Base-by-base conservation (phyloP, 2,888 invertebrate genomes). In the Thymelicus acteon region DNA sequence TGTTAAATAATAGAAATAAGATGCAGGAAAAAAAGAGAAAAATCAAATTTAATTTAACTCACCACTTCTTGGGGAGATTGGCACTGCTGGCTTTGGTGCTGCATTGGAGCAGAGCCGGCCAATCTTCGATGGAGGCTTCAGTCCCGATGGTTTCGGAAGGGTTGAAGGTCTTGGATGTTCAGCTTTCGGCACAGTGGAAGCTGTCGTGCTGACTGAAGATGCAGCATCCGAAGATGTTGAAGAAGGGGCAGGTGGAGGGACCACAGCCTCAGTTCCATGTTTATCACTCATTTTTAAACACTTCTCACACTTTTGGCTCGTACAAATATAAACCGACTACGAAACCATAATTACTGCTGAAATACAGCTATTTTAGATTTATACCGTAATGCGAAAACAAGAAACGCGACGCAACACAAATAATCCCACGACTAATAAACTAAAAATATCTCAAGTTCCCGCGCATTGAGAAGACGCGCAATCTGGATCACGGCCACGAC, bases 81-180 rank as follows among this genome's bases (percentile, higher is more conserved):
- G 96, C 69, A 96, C 86, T n/a, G 95, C 95, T 74, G 96, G 96
- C 86, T 96, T 96, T 8, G 96, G 96, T 73, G 95, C 92, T 73
- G 94, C 91, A 70, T 95, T 94, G 77, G 95, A 94, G 80, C 96
- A 96, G 52, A 95, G 94, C 76, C 96, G 90, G 72, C 96, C 96
- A 81, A 96, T 96, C 88, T 96, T 96, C 60, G 95, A 94, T 6
- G 96, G 96, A 65, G 92, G 95, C 79, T 95, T 95, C 75, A 96
- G 85, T 71, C 95, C 95, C 19, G 96, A 95, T 72, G 95, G 94
- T 81, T 95, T 95, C 31, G 93, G 88, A 73, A 93, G 81, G 49
- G 89, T 87, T 73, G 91, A 83, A 40, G 92, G 93, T 76, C 92
- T 84, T 71, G 80, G 79, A 68, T 83, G 76, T 76, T 87, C 88